A percentile compares a stretch with the other conserved stretches of the same genome.
Evolutionary conservation across 2,113 vertebrate genomes (phyloP).

Genomic region (Xenotilapia leptura): DNA sequence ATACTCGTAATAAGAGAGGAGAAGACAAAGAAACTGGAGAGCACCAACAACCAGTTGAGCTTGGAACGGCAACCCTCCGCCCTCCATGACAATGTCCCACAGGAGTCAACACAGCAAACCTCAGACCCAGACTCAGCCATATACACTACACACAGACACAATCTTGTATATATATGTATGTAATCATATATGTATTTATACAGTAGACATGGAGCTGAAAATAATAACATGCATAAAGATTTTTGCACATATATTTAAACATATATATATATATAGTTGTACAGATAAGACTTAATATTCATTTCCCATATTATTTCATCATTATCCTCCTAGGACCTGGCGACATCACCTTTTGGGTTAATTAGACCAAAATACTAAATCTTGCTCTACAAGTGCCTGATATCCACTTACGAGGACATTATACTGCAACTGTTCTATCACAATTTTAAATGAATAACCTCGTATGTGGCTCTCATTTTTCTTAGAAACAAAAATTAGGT

Average conservation of each 20-base stretch:
- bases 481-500: background rate
- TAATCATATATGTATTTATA: background rate
- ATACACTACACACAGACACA: background rate
- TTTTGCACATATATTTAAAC: background rate
- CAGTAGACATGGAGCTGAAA: background rate
- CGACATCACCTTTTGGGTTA: accelerated
- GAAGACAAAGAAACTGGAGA: background rate
- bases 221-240: background rate
- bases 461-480: background rate
- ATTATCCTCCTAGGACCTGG: background rate
- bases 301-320: background rate
- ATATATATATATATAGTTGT: background rate
- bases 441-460: background rate
- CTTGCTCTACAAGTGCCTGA: background rate
- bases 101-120: background rate
- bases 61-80: background rate
- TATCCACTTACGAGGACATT: background rate
- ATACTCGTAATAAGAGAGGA: background rate
- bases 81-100: background rate
- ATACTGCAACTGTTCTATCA: background rate
- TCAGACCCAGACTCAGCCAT: background rate
- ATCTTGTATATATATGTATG: background rate
- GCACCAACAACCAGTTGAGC: background rate
- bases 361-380: background rate
- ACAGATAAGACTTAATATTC: background rate